Conservation (phyloP, 2,113 vertebrate species). For the Platysteira castanea region DNA sequence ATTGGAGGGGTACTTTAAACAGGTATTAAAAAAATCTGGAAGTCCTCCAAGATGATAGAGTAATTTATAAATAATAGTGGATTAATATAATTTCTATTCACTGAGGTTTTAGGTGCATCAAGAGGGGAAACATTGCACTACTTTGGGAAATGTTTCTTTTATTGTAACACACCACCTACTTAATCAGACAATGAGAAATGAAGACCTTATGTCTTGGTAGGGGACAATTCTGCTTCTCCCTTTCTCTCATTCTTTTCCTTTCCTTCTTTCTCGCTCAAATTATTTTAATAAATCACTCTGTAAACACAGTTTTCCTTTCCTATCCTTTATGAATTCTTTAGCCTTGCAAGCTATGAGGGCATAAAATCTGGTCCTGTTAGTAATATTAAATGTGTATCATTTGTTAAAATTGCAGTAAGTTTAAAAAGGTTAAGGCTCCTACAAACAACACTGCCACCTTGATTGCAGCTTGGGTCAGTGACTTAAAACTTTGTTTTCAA, state of each 20-base stretch:
- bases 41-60: neutral
- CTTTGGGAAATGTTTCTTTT: neutral
- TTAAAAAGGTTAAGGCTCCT: neutral
- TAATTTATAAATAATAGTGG: neutral
- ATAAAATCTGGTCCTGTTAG: neutral
- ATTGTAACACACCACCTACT: fast-evolving
- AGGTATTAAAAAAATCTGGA: neutral
- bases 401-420: neutral
- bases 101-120: neutral
- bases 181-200: neutral
- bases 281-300: neutral
- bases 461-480: neutral
- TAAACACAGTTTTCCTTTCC: neutral
- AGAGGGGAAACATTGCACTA: neutral
- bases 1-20: neutral
- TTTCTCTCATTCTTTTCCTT: neutral
- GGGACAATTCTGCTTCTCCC: neutral
- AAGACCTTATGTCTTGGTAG: neutral
- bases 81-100: neutral
- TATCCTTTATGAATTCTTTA: neutral
- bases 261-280: neutral
- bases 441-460: neutral
- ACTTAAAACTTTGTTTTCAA: neutral
- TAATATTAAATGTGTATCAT: fast-evolving
- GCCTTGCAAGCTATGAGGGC: neutral